Percentiles rank a stretch among this genome's conserved stretches.
Conservation (phyloP, 2,888 invertebrate species). For the Leptinotarsa peninsularis region DNA sequence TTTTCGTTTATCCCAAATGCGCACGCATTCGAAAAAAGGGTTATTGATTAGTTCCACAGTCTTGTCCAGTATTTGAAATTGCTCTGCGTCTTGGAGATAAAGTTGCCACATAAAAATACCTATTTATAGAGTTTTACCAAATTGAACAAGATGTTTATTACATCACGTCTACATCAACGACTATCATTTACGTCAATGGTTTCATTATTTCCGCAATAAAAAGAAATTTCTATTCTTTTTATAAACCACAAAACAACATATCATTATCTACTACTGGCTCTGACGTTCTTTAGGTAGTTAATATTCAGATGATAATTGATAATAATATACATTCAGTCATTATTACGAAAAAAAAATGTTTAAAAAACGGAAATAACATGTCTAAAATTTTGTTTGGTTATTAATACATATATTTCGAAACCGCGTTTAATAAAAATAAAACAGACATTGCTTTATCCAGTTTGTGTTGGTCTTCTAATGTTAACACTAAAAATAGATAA, state of each 20-base stretch:
- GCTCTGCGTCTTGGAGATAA: slow-evolving; percentile 24
- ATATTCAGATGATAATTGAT: slow-evolving; percentile 1
- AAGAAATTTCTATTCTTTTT: slow-evolving; percentile 33
- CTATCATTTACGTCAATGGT: slow-evolving; percentile 46
- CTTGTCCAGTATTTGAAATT: slow-evolving; percentile 28
- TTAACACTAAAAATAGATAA: too few species aligned
- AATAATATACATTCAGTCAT: not conserved
- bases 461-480: too few species aligned
- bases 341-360: not conserved
- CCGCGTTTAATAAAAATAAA: too few species aligned
- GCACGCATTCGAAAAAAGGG: slow-evolving; percentile 38
- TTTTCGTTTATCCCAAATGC: slow-evolving; percentile 36
- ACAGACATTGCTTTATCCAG: too few species aligned
- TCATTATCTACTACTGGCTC: slow-evolving; percentile 6
- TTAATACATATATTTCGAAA: too few species aligned
- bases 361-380: not conserved
- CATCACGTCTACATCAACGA: slow-evolving; percentile 38
- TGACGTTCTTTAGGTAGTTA: slow-evolving; percentile 23
- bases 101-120: slow-evolving; percentile 35
- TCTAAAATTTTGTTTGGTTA: not conserved
- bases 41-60: slow-evolving; percentile 39
- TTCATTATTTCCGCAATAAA: slow-evolving; percentile 44
- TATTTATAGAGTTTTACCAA: slow-evolving; percentile 45
- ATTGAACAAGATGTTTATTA: slow-evolving; percentile 44
- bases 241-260: slow-evolving; percentile 23